Base-by-base conservation (phyloP, 2,888 invertebrate species). In the Pyrrhosoma nymphula region DNA sequence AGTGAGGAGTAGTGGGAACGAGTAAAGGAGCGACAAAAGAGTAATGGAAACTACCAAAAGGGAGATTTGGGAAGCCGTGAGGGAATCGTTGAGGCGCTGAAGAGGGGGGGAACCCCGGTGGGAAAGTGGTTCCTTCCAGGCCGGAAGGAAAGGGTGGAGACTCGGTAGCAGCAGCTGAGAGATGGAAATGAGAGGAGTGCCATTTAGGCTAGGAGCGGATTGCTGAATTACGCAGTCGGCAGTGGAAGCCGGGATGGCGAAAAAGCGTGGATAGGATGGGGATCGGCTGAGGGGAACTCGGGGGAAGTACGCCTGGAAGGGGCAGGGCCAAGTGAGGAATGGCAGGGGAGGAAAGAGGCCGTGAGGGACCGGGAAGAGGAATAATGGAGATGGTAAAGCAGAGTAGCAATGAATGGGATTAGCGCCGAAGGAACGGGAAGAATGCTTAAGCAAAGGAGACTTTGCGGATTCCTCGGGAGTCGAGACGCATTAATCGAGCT, bases 201-300 rank as follows among this genome's bases (percentile, higher is more conserved):
- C 82, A 16, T 82, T 82, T 30, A 35, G 82, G 82, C 35, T 35
- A 82, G 82, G 82, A 82, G 82, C n/a, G 91, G 63, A 91, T 91
- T 39, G 63, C 93, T 14, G 69, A 69, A 93, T 93, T 93, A 69
- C 93, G 93, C 93, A 63, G 47, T 69, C 75, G 69, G 69, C 39
- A 56, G 6, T 10, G 47, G 56, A n/a, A n/a, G 55, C 8, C 55
- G 56, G 47, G 26, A 56, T 47, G 56, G 56, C 16, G 89, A 26
- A n/a, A 55, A 26, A 4, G 89, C 2, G 55, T 26, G 55, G 56
- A 12, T 47, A 55, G 55, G 4, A n/a, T 12, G 39, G n/a, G 23
- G 47, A 47, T 16, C 18, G 88, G 35, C 18, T 1, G 47, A 2
- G 88, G 35, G 16, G 88, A 14, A 23, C 10, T 12, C 69, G 26